Conservation (phyloP, 2,888 invertebrate genomes). For the Chirona hameri region DNA sequence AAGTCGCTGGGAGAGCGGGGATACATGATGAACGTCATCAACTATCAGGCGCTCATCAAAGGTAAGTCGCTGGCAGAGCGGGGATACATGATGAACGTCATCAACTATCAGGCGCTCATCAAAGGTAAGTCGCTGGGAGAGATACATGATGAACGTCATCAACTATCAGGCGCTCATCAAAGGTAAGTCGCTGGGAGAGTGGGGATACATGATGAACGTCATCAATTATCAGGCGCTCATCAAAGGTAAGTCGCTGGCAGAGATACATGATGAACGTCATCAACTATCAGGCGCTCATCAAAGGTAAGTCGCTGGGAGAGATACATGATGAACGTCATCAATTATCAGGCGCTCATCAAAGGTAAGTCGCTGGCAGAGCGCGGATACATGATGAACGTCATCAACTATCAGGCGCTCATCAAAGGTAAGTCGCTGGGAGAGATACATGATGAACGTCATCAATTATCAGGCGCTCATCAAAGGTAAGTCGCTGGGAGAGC, state of each 20-base stretch:
- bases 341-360: slow-evolving; percentile 86
- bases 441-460: slow-evolving; percentile 56
- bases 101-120: slow-evolving; percentile 83
- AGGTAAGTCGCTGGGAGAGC: slow-evolving; percentile 43
- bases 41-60: too few relatives aligned
- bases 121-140: slow-evolving; percentile 52
- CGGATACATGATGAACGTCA: too few relatives aligned
- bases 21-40: too few relatives aligned
- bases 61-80: slow-evolving; percentile 71
- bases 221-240: slow-evolving; percentile 84
- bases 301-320: too few relatives aligned
- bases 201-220: slow-evolving; percentile 57
- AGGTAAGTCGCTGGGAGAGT: too few relatives aligned
- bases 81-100: slow-evolving; percentile 57
- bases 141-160: too few relatives aligned
- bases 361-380: slow-evolving; percentile 41
- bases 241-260: slow-evolving; percentile 52
- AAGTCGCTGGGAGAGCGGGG: background rate
- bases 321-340: slow-evolving; percentile 59
- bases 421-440: too few relatives aligned
- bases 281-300: too few relatives aligned
- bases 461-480: slow-evolving; percentile 88
- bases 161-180: too few relatives aligned
- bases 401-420: too few relatives aligned
- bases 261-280: too few relatives aligned